Evolutionary conservation across 2,888 invertebrate genomes (phyloP).

Genomic region (Orchestes rusci): DNA sequence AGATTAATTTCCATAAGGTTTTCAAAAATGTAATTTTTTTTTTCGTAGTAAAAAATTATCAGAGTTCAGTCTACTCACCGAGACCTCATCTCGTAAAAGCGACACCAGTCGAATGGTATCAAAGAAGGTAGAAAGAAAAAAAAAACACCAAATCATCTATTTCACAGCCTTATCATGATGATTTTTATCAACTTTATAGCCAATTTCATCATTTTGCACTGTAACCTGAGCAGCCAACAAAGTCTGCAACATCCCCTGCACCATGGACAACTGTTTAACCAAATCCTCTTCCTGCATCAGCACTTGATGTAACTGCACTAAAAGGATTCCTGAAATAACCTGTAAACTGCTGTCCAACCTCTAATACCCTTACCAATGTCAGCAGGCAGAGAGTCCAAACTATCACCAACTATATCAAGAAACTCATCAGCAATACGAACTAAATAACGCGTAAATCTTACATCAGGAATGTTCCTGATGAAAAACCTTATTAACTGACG

Average conservation of each 20-base stretch:
- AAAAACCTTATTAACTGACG: slow-evolving; percentile 67
- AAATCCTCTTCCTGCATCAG: slow-evolving; percentile 62
- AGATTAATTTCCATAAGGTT: no score
- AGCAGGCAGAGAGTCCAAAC: slow-evolving; percentile 55
- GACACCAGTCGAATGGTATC: no score
- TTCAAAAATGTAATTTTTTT: no score
- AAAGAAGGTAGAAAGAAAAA: no score
- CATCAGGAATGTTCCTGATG: slow-evolving; percentile 60
- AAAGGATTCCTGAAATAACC: slow-evolving; percentile 36
- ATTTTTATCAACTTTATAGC: no score
- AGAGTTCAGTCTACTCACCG: no score
- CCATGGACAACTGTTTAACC: slow-evolving; percentile 54
- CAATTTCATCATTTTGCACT: slow-evolving; percentile 7
- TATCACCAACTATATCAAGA: slow-evolving; percentile 66
- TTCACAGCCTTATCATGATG: no score
- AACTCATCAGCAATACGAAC: slow-evolving; percentile 68
- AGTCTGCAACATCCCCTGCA: slow-evolving; percentile 65
- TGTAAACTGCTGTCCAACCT: not conserved
- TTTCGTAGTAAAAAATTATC: no score
- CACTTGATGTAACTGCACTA: slow-evolving; percentile 53
- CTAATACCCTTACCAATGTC: slow-evolving; percentile 45
- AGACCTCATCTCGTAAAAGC: no score
- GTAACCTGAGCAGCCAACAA: slow-evolving; percentile 48
- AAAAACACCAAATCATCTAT: no score
- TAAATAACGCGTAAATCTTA: slow-evolving; percentile 65